These are phyloP conservation scores for Dryococelus australis DNA, from an alignment of 2,888 invertebrate genomes.

Conservation along the genomic window DNA sequence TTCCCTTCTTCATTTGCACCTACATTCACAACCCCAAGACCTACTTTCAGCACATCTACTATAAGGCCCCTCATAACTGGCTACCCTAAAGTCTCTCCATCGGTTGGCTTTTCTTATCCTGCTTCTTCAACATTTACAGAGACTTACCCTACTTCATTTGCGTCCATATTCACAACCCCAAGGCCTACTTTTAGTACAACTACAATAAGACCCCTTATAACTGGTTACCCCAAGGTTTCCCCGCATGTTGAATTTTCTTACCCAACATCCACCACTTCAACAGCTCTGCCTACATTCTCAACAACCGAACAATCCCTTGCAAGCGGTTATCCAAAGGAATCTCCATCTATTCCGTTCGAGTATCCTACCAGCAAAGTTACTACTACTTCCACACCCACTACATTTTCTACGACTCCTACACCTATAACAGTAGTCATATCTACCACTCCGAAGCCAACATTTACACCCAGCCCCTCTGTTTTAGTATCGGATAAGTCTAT, in stretches of 20 bases:
- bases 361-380: not conserved
- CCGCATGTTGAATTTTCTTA: not conserved
- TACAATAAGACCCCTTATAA: not conserved
- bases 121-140: not conserved
- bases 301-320: not conserved
- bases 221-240: not conserved
- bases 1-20: too few relatives aligned
- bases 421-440: not conserved
- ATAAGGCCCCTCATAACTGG: not conserved
- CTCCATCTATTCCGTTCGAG: not conserved
- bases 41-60: not conserved
- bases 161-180: not conserved
- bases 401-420: not conserved
- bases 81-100: not conserved
- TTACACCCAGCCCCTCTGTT: not conserved
- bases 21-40: too few relatives aligned
- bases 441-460: not conserved
- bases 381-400: not conserved
- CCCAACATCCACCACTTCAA: not conserved
- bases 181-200: not conserved
- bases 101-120: not conserved
- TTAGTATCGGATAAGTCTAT: not conserved
- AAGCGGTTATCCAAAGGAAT: not conserved
- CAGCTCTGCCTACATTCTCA: not conserved
- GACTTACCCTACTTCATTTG: not conserved